Evolutionary conservation across 2,888 invertebrate species (phyloP), one percentile per base, ranked within the genome.

Genomic region (Ophonus ardosiacus): DNA sequence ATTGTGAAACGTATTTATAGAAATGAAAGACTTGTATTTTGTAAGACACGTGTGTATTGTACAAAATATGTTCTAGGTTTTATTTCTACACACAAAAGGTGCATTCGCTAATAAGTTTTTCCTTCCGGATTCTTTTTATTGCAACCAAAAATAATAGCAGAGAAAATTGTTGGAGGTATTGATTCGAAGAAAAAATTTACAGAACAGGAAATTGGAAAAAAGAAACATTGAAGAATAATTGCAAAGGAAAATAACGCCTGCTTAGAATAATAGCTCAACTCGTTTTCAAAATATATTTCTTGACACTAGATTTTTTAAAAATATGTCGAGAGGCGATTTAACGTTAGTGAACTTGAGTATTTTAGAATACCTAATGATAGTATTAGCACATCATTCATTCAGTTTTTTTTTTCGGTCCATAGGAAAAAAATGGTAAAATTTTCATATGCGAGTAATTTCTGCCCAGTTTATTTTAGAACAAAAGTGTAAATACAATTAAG

Each of bases 11-110:
- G 40, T 74, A 74, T 74, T 74, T 74, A 74, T 74, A 74, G 71
- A 43, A 74, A 74, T 68, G 68, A 43, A 74, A 74, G 71, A 74
- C 43, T 74, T 74, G 71, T 74, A 40, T 74, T 68, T 74, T 18
- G 71, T 74, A 43, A 74, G 71, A 24, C 31, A 68, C 40, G 43
- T 74, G 43, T 74, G 31, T 68, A 31, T 38, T 43, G 43, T 74
- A 43, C 18, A 43, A 43, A 74, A 74, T 74, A 74, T 43, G 71
- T 74, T 74, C 18, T 43, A 74, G 40, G 40, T 74, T 74, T 68
- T 68, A 68, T 68, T 31, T 38, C 31, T 68, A 68, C n/a, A 10
- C 24, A 38, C 38, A 38, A 24, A 68, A 63, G 24, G 63, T 63
- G 63, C 24, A 63, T 63, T 63, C 8, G 8, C 63, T 63, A 63